These are phyloP conservation scores for Brachymystax lenok DNA, from an alignment of 2,797 vertebrate species.

Conservation along the genomic window DNA sequence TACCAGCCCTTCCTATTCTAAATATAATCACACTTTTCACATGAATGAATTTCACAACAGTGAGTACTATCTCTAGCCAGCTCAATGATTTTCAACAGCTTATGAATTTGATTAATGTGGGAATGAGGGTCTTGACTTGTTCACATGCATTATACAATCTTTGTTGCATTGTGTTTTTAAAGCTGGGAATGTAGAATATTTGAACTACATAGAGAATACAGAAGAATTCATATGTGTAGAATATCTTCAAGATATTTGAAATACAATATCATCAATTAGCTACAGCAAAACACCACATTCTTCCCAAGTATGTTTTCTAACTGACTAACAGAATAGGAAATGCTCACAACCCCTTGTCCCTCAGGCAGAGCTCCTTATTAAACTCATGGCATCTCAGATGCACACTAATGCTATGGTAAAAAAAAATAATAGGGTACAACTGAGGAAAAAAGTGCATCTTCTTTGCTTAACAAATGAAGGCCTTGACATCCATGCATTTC, in stretches of 20 bases:
- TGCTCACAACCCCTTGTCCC: no score
- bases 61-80: background rate
- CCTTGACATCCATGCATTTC: background rate
- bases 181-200: background rate
- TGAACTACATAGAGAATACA: background rate
- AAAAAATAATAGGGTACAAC: background rate
- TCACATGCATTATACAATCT: background rate
- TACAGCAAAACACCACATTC: no score
- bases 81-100: background rate
- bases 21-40: slow-evolving; percentile 48
- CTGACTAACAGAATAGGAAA: no score
- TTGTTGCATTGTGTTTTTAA: background rate
- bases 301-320: no score
- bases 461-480: background rate
- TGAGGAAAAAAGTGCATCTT: background rate
- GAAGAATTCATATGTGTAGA: no score
- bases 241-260: no score
- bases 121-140: background rate
- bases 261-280: no score
- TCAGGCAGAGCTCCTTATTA: no score
- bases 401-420: background rate
- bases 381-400: no score
- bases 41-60: slow-evolving; percentile 42
- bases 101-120: background rate
- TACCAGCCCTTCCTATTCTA: slow-evolving; percentile 34